A percentile compares a stretch with the other conserved stretches of the same genome.
These are phyloP conservation scores for Drosophila aldrichi DNA, from an alignment of 2,888 invertebrate genomes.

Conservation along the genomic window DNA sequence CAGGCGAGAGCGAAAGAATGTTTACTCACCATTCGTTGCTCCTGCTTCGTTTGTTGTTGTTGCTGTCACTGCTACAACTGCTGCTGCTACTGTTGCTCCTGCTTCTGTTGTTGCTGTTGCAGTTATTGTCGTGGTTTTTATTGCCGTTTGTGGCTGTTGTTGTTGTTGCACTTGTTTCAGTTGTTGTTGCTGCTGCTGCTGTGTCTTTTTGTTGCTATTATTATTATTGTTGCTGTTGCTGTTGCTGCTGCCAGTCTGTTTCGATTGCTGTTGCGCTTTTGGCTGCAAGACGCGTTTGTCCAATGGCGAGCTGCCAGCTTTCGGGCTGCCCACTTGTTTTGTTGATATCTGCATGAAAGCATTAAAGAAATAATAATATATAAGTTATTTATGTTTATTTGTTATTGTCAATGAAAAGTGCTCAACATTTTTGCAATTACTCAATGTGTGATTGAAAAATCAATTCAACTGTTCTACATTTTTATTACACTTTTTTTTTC, in stretches of 20 bases:
- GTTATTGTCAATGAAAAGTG: background rate
- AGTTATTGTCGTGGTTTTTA: background rate
- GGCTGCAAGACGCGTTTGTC: conserved; percentile 90
- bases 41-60: conserved; percentile 33
- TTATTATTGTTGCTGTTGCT: conserved; percentile 60
- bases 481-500: background rate
- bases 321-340: conserved; percentile 85
- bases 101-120: background rate
- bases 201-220: conserved; percentile 69
- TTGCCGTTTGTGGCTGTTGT: conserved; percentile 1
- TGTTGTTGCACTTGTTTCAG: conserved; percentile 31
- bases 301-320: conserved; percentile 85
- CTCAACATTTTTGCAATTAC: background rate
- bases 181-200: conserved; percentile 47
- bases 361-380: background rate
- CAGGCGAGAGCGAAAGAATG: conserved; percentile 5
- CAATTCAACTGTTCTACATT: conserved; percentile 53
- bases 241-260: conserved; percentile 59
- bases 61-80: background rate
- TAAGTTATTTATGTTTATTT: background rate
- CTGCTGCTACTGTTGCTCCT: conserved; percentile 9
- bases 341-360: conserved; percentile 83
- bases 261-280: conserved; percentile 86
- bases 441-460: conserved; percentile 42
- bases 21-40: conserved; percentile 76